Evolutionary conservation across 2,888 invertebrate genomes (phyloP).

Genomic region (Agrypnus murinus): DNA sequence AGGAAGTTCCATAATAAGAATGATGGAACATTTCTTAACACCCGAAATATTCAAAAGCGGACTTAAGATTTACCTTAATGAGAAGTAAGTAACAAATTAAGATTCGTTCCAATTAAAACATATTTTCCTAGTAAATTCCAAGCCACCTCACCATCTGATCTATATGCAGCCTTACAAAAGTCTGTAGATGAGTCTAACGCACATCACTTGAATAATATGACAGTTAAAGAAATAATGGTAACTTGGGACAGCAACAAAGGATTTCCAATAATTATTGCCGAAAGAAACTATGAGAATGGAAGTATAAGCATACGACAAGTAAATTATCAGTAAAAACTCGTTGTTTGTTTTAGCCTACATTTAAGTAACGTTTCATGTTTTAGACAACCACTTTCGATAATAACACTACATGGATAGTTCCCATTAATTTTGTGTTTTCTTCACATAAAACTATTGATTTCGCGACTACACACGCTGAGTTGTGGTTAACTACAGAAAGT

Average conservation of each 20-base stretch:
- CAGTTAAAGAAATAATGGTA: conserved; percentile 14
- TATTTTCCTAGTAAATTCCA: conserved; percentile 50
- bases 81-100: conserved; percentile 1
- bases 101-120: no score
- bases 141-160: conserved; percentile 59
- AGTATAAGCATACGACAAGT: conserved; percentile 29
- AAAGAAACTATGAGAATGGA: conserved; percentile 22
- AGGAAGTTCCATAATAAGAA: conserved; percentile 32
- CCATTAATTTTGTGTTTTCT: conserved; percentile 36
- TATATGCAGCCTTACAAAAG: conserved; percentile 63
- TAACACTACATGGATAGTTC: conserved; percentile 25
- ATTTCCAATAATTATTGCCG: conserved; percentile 48
- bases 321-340: no score
- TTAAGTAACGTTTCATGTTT: no score
- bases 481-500: conserved; percentile 46
- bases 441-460: conserved; percentile 19
- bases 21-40: conserved; percentile 39
- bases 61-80: conserved; percentile 27
- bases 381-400: no score
- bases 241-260: conserved; percentile 45
- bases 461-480: conserved; percentile 34
- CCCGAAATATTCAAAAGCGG: conserved; percentile 26
- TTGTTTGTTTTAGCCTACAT: no score
- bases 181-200: conserved; percentile 20
- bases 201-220: conserved; percentile 1